Percentiles rank a stretch among this genome's conserved stretches.
Conservation (phyloP, 2,888 invertebrate genomes). For the Rhogogaster chlorosoma region DNA sequence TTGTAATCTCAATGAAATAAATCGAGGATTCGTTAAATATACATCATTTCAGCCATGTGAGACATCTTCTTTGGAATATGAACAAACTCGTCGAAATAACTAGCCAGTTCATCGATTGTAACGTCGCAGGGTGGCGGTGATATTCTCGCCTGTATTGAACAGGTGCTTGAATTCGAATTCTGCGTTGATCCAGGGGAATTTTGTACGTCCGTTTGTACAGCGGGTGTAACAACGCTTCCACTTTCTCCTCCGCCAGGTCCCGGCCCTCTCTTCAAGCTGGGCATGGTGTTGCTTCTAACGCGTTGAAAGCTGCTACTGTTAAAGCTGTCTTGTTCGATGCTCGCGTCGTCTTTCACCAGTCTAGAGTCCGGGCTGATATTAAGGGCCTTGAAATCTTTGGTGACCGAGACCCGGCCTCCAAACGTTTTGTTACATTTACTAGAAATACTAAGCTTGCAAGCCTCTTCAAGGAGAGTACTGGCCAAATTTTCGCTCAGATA, state of each 20-base stretch:
- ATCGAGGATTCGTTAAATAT: slow-evolving; percentile 83
- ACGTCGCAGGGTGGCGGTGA: slow-evolving; percentile 89
- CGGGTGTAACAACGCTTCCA: slow-evolving; percentile 11
- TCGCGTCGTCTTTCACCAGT: slow-evolving; percentile 72
- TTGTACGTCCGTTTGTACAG: slow-evolving; percentile 50
- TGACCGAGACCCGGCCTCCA: slow-evolving; percentile 71
- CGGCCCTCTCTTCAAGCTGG: slow-evolving; percentile 72
- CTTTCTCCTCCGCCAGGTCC: slow-evolving; percentile 70
- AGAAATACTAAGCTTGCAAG: slow-evolving; percentile 70
- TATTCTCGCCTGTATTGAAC: slow-evolving; percentile 89
- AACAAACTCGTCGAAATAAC: slow-evolving; percentile 96
- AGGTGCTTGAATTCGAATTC: slow-evolving; percentile 77
- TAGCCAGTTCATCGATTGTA: slow-evolving; percentile 95
- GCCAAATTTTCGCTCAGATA: slow-evolving; percentile 66
- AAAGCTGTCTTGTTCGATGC: slow-evolving; percentile 67
- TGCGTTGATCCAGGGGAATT: slow-evolving; percentile 58
- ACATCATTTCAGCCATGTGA: slow-evolving; percentile 99
- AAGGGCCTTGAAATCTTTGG: slow-evolving; percentile 73
- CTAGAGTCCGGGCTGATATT: slow-evolving; percentile 67
- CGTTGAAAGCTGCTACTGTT: slow-evolving; percentile 71
- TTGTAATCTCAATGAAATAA: neutral
- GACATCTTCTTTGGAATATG: slow-evolving; percentile 99
- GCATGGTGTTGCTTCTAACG: slow-evolving; percentile 75
- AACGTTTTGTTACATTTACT: slow-evolving; percentile 67
- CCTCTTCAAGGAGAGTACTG: slow-evolving; percentile 66